phyloP scores from a whole-genome alignment of 2,888 invertebrate species.

The Tetragonula carbonaria region DNA sequence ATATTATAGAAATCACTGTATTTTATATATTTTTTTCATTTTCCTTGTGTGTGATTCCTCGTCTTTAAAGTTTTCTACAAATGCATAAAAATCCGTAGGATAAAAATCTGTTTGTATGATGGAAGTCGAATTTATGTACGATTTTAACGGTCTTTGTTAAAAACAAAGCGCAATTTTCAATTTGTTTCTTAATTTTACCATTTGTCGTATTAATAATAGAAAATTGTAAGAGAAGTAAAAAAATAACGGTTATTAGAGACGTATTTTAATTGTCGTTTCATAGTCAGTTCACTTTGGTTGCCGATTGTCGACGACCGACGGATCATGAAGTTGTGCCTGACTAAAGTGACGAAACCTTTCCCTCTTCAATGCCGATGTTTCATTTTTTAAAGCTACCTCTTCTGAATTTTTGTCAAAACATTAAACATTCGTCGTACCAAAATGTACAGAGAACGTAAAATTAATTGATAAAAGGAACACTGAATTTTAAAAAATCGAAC shows the following conservation, averaged over 20 bases:
- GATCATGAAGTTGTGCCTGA: slow-evolving; percentile 27
- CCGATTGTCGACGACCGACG: slow-evolving; percentile 53
- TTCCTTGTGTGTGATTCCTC: too few species aligned
- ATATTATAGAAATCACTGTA: too few species aligned
- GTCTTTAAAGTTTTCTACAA: too few species aligned
- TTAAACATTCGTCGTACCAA: background rate
- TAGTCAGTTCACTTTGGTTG: slow-evolving; percentile 2
- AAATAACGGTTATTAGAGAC: slow-evolving; percentile 5
- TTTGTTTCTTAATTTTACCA: too few species aligned
- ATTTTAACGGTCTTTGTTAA: background rate
- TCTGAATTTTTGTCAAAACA: background rate
- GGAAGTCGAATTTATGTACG: background rate
- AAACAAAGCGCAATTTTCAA: background rate
- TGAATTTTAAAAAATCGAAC: background rate
- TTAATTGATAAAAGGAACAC: background rate
- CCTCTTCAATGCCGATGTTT: slow-evolving; percentile 10
- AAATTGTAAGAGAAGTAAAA: background rate
- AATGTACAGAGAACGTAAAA: background rate
- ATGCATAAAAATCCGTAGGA: too few species aligned
- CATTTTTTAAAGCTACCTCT: background rate
- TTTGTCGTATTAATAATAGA: background rate
- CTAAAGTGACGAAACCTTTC: slow-evolving; percentile 7
- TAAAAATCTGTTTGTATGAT: background rate
- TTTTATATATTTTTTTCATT: too few species aligned
- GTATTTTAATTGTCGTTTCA: slow-evolving; percentile 18